A percentile compares a stretch with the other conserved stretches of the same genome.
Evolutionary conservation across 2,797 vertebrate genomes (phyloP).

Genomic region (Squalus acanthias): DNA sequence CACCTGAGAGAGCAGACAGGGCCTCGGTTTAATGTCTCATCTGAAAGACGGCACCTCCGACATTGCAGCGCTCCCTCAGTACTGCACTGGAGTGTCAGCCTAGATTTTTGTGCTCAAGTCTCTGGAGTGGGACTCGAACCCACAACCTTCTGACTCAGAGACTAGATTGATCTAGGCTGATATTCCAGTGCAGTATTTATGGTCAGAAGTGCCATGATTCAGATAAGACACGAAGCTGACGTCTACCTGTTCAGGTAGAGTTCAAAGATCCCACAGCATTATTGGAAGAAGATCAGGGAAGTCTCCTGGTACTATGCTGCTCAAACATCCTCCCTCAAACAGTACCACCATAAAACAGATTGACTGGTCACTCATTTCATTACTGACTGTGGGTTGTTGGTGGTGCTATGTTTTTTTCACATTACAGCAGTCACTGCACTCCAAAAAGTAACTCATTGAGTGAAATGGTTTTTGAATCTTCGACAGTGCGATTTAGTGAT

Average conservation of each 20-base stretch:
- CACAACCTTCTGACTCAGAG: too few relatives aligned
- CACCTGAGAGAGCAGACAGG: too few relatives aligned
- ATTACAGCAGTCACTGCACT: neutral
- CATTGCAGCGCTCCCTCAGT: too few relatives aligned
- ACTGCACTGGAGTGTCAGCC: too few relatives aligned
- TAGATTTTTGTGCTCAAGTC: too few relatives aligned
- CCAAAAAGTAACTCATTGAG: neutral
- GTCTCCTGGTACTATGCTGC: neutral
- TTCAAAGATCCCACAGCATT: neutral
- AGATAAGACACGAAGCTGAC: neutral
- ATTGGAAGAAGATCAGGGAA: neutral
- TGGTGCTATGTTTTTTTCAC: neutral
- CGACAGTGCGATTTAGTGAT: neutral
- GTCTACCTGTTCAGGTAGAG: neutral
- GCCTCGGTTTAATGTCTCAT: too few relatives aligned
- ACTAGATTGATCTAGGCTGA: neutral
- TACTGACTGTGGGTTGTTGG: neutral
- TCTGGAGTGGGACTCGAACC: too few relatives aligned
- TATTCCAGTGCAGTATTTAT: neutral
- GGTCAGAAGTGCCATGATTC: neutral
- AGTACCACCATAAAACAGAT: neutral
- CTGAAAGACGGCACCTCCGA: too few relatives aligned
- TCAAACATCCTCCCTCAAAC: neutral
- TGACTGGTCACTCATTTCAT: neutral
- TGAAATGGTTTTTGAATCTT: neutral